These are phyloP conservation scores for Dermolepida albohirtum DNA, from an alignment of 2,888 invertebrate species.

Conservation along the genomic window DNA sequence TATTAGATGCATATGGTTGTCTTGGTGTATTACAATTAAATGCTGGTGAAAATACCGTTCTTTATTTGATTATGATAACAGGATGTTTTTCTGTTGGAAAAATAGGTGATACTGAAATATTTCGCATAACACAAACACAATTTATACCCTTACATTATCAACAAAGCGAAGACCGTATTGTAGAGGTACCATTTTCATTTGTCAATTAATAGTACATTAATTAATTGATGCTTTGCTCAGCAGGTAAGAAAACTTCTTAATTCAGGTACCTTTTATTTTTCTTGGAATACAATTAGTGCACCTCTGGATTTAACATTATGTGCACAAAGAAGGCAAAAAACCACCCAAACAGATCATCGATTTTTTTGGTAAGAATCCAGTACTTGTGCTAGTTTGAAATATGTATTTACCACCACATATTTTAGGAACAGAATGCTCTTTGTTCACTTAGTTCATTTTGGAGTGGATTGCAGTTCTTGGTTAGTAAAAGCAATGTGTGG, in stretches of 20 bases:
- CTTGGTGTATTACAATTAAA: constrained; percentile 92
- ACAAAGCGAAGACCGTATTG: constrained; percentile 71
- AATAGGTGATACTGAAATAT: constrained; percentile 93
- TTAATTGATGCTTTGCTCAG: neutral
- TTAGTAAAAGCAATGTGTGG: constrained; percentile 96
- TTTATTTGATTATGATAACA: constrained; percentile 93
- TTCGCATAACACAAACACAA: constrained; percentile 92
- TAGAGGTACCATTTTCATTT: constrained; percentile 65
- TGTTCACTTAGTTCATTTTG: constrained; percentile 91
- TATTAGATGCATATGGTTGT: constrained; percentile 95
- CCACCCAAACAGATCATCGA: constrained; percentile 87
- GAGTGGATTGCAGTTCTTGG: constrained; percentile 92
- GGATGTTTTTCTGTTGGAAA: constrained; percentile 98
- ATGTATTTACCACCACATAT: constrained; percentile 5
- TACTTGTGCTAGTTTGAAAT: neutral
- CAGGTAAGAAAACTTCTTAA: constrained; percentile 86
- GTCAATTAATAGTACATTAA: neutral
- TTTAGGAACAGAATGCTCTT: constrained; percentile 92
- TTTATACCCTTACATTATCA: constrained; percentile 89
- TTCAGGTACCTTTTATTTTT: constrained; percentile 99
- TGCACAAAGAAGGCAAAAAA: constrained; percentile 88
- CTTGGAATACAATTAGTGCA: constrained; percentile 71
- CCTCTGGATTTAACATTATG: constrained; percentile 92
- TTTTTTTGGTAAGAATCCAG: constrained; percentile 86
- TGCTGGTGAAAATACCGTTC: constrained; percentile 84